Conservation (phyloP, 2,888 invertebrate species). For the Watsonalla binaria region DNA sequence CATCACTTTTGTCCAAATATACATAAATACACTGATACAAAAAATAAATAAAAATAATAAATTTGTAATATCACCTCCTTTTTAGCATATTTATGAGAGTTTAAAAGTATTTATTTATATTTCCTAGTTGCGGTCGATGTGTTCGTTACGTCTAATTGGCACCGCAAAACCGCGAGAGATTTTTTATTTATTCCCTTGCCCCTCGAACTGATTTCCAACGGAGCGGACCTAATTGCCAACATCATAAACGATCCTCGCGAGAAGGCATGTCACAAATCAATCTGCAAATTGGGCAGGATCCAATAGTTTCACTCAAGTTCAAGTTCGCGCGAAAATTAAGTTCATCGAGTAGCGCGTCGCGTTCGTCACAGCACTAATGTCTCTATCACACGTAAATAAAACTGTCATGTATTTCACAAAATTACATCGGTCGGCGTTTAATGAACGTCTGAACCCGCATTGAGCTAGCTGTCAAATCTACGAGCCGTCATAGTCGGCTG, state of each 20-base stretch:
- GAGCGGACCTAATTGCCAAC: conserved; percentile 68
- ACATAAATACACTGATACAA: conserved; percentile 9
- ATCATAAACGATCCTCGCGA: conserved; percentile 63
- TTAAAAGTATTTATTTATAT: conserved; percentile 42
- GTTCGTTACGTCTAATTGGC: conserved; percentile 49
- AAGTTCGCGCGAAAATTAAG: conserved; percentile 63
- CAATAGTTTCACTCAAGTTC: conserved; percentile 43
- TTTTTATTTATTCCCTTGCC: conserved; percentile 66
- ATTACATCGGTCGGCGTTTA: conserved; percentile 71
- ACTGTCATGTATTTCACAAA: conserved; percentile 66
- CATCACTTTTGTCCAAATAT: conserved; percentile 22
- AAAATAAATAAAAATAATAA: conserved; percentile 24
- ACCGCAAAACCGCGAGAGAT: conserved; percentile 49
- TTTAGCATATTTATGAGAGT: conserved; percentile 50
- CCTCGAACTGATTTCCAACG: conserved; percentile 59
- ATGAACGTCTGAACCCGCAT: conserved; percentile 79
- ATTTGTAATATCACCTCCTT: conserved; percentile 49
- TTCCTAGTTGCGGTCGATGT: conserved; percentile 34
- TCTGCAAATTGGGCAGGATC: conserved; percentile 44
- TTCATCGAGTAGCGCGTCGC: conserved; percentile 28
- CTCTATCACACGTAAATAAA: conserved; percentile 54
- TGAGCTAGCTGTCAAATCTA: conserved; percentile 80
- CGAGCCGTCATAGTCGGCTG: conserved; percentile 79
- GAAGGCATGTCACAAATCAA: conserved; percentile 66
- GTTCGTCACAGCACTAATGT: conserved; percentile 42